These are phyloP conservation scores for Cheirogaleus medius DNA, from an alignment of 2,113 vertebrate genomes.

Conservation along the genomic window DNA sequence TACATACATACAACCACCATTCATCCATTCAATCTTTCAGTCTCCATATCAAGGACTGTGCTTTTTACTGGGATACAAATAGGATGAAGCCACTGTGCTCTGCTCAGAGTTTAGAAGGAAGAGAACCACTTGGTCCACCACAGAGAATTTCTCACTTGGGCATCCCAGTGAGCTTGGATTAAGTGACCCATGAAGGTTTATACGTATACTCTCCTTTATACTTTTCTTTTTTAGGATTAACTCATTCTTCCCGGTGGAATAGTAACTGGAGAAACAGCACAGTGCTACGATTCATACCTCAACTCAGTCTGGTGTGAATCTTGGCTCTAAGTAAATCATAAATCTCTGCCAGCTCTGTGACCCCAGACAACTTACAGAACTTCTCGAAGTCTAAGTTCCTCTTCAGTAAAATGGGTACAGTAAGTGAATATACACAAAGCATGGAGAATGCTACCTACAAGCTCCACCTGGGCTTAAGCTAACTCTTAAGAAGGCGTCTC, in stretches of 20 bases:
- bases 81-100: not conserved
- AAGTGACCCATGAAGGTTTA: not conserved
- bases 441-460: not conserved
- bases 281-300: not conserved
- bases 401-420: not conserved
- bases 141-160: not conserved
- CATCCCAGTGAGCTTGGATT: not conserved
- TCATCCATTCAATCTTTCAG: not conserved
- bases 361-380: not conserved
- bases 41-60: not conserved
- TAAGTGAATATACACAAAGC: not conserved
- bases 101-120: not conserved
- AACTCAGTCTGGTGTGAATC: not conserved
- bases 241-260: not conserved
- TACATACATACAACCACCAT: not conserved
- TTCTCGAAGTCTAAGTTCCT: not conserved
- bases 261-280: not conserved
- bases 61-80: not conserved
- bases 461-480: fast-evolving
- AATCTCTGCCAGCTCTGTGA: not conserved
- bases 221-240: not conserved
- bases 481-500: not conserved
- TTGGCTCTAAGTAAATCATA: not conserved
- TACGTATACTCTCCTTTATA: not conserved
- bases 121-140: not conserved